Conservation (phyloP, 2,113 vertebrate species). For the Tachycineta bicolor region DNA sequence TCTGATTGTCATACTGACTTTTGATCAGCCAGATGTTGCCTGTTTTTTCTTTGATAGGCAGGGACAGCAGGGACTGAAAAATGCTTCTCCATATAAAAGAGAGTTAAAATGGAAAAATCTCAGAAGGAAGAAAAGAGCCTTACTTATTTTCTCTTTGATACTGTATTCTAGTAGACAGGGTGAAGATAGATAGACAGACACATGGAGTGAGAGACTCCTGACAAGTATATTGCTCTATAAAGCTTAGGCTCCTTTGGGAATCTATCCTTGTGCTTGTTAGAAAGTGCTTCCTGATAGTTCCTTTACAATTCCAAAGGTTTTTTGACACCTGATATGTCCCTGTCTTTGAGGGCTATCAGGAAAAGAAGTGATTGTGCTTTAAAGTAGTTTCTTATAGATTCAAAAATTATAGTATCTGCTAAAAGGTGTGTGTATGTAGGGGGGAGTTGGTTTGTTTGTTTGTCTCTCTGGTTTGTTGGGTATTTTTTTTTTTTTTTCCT, state of each 20-base stretch:
- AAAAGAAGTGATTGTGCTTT: neutral
- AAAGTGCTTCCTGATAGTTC: neutral
- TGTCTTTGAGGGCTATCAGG: neutral
- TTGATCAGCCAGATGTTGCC: neutral
- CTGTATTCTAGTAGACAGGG: neutral
- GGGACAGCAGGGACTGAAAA: neutral
- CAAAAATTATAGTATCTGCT: neutral
- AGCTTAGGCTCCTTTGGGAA: neutral
- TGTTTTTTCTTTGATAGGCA: neutral
- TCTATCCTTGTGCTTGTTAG: neutral
- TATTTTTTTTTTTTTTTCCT: accelerated
- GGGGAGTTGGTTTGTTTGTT: neutral
- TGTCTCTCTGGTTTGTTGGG: neutral
- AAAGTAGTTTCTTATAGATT: neutral
- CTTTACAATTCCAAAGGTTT: neutral
- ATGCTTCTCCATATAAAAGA: neutral
- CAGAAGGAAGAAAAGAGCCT: neutral
- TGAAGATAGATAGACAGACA: neutral
- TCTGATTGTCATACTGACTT: slow-evolving; percentile 17
- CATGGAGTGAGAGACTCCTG: neutral
- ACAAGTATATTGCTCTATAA: neutral
- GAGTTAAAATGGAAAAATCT: neutral
- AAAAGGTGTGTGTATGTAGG: neutral
- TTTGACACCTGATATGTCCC: neutral
- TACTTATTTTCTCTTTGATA: neutral